Conservation (phyloP, 2,888 invertebrate species). For the Enchytraeus crypticus region DNA sequence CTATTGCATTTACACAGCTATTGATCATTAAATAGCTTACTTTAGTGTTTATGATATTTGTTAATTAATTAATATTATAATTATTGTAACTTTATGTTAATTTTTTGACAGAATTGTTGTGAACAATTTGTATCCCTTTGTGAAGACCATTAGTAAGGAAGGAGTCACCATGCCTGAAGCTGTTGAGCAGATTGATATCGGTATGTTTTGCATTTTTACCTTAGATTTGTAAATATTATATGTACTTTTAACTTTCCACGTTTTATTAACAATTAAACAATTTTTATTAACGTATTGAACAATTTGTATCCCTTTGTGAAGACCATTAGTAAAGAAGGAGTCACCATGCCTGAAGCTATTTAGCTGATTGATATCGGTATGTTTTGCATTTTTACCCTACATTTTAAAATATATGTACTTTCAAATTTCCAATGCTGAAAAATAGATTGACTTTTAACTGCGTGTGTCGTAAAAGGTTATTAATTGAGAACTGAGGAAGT, state of each 20-base stretch:
- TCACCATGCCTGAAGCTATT: constrained; percentile 76
- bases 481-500: too few relatives aligned
- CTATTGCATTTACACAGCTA: too few relatives aligned
- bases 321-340: constrained; percentile 71
- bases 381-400: too few relatives aligned
- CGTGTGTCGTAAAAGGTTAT: too few relatives aligned
- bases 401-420: too few relatives aligned
- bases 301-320: constrained; percentile 91
- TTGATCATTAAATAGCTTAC: not conserved
- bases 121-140: constrained; percentile 93
- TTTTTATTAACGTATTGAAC: constrained; percentile 69
- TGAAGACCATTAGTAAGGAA: constrained; percentile 71
- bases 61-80: not conserved
- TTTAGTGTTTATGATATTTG: not conserved
- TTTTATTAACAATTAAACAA: too few relatives aligned
- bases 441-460: too few relatives aligned
- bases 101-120: constrained; percentile 62
- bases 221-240: too few relatives aligned
- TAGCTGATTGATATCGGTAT: constrained; percentile 94
- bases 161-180: constrained; percentile 76
- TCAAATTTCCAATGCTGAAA: too few relatives aligned
- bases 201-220: too few relatives aligned
- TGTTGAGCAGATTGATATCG: constrained; percentile 92
- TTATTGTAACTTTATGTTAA: not conserved
- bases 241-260: too few relatives aligned